Percentiles rank a stretch among this genome's conserved stretches.
phyloP scores from a whole-genome alignment of 2,113 vertebrate genomes.

The Mirza zaza region DNA sequence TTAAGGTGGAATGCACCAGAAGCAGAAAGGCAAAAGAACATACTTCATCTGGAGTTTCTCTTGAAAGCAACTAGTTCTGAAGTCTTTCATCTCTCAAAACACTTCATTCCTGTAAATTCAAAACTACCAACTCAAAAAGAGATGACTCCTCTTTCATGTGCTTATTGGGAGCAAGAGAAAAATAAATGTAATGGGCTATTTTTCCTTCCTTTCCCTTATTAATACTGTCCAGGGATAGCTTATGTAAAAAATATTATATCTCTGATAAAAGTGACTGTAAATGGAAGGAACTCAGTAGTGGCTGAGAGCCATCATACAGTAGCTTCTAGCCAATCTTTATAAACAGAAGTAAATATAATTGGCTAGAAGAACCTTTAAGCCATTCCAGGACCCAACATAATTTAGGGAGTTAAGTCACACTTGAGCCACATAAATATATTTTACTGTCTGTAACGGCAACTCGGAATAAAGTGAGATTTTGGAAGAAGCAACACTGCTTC shows the following conservation, averaged over 20 bases:
- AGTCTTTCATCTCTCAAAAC: background rate
- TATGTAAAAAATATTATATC: constrained; percentile 48
- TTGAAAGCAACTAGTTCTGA: background rate
- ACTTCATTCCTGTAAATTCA: constrained; percentile 35
- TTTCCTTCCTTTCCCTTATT: constrained; percentile 37
- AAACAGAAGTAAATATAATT: constrained; percentile 66
- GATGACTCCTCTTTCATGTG: background rate
- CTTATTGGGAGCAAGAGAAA: constrained; percentile 1
- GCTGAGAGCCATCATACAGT: constrained; percentile 37
- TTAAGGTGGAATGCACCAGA: background rate
- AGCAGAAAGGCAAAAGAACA: background rate
- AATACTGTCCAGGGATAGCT: background rate
- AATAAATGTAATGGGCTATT: background rate
- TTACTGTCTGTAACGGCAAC: constrained; percentile 29
- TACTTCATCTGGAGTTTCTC: background rate
- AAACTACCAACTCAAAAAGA: background rate
- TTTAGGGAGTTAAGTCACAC: constrained; percentile 50
- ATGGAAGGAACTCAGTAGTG: constrained; percentile 50
- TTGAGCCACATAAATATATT: constrained; percentile 52
- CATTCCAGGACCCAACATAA: constrained; percentile 10
- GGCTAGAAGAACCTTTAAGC: constrained; percentile 41
- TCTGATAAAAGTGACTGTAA: constrained; percentile 48
- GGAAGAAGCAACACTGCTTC: background rate
- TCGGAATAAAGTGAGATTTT: background rate
- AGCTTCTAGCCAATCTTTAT: constrained; percentile 62